Evolutionary conservation across 2,797 vertebrate genomes (phyloP), one percentile per base, ranked within the genome.

Genomic region (Parambassis ranga): DNA sequence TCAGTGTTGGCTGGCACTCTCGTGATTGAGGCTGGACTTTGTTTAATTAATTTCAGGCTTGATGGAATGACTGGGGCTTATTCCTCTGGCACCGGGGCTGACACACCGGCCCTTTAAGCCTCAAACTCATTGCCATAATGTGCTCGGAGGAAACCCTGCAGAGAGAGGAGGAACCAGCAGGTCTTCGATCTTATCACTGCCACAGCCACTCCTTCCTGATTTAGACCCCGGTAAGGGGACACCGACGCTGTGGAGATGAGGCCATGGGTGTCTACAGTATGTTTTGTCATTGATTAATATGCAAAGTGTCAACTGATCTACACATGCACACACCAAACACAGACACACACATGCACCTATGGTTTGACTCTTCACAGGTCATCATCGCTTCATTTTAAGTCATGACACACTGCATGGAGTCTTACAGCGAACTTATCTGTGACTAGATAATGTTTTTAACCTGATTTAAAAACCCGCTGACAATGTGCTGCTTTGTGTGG

Each of bases 111-210:
- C 81, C 82, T 79, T 75, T 89, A 84, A 90, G 87, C 85, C 80
- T 85, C 83, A 88, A 90, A 89, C 88, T 92, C 91, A 92, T 92
- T 79, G 88, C 81, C 81, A 73, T 92, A 91, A 92, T 93, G 88
- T 87, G 85, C 74, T 82, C 14, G 3, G 66, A 87, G 85, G 82
- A 87, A 83, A 87, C 67, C 75, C 80, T 72, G 63, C 62, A 61
- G 63, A 86, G 79, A 82, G 85, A 85, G 77, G 79, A 71, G 57
- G 75, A 77, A 87, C 79, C 80, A 81, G 78, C 64, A 71, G 79
- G 68, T 73, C 70, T 85, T 89, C 83, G 84, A 90, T 90, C 89
- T 91, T 91, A 92, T 92, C 90, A 69, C 61, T 66, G 71, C 84
- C 74, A 53, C 39, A 3, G 66, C 71, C 77, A 76, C 82, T 77